A percentile compares a stretch with the other conserved stretches of the same genome.
These are phyloP conservation scores for Pseudochaenichthys georgianus DNA, from an alignment of 2,797 vertebrate species.

Conservation along the genomic window DNA sequence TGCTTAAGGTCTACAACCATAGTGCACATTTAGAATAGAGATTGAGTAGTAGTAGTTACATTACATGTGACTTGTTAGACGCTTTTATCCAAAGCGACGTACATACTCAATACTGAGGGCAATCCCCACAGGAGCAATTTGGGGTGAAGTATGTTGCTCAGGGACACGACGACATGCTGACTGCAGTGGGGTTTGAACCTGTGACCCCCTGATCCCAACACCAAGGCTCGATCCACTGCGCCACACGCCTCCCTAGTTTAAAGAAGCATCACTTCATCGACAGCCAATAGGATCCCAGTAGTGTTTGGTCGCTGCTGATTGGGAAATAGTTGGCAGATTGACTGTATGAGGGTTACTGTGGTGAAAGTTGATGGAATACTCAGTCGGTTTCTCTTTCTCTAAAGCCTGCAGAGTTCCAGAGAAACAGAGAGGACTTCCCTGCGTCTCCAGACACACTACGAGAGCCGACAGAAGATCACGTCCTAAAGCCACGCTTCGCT, in stretches of 20 bases:
- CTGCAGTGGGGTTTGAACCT: too few relatives aligned
- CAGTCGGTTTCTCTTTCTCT: constrained; percentile 21
- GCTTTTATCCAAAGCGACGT: too few relatives aligned
- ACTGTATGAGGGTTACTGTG: constrained; percentile 10
- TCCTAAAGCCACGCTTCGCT: constrained; percentile 43
- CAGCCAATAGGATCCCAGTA: neutral
- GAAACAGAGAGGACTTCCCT: constrained; percentile 40
- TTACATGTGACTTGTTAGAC: too few relatives aligned
- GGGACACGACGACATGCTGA: too few relatives aligned
- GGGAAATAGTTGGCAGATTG: constrained; percentile 16
- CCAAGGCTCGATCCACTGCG: too few relatives aligned
- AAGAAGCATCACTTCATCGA: neutral
- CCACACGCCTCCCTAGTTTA: neutral
- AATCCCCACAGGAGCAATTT: too few relatives aligned
- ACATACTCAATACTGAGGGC: too few relatives aligned
- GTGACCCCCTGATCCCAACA: too few relatives aligned
- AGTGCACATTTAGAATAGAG: neutral
- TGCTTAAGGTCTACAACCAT: neutral
- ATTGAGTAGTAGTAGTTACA: neutral
- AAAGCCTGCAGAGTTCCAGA: constrained; percentile 46
- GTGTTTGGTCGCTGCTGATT: constrained; percentile 14
- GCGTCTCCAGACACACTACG: constrained; percentile 58
- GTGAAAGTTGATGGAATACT: constrained; percentile 17
- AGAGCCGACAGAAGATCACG: constrained; percentile 64
- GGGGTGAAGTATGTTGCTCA: too few relatives aligned